phyloP scores from a whole-genome alignment of 2,113 vertebrate species.

The Potamarius usumacintae region DNA sequence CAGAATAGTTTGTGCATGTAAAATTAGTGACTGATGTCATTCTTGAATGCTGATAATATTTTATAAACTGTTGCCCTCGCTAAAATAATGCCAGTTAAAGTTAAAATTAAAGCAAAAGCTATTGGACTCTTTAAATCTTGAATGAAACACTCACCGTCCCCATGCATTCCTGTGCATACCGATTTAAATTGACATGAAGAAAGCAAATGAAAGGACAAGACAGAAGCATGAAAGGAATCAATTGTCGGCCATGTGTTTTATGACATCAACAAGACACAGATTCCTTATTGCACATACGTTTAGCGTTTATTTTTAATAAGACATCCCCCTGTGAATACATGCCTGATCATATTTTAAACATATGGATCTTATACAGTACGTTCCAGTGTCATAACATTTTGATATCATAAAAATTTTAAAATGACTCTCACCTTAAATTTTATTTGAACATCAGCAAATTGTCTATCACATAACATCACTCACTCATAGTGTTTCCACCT shows the following conservation, averaged over 20 bases:
- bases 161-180: background rate
- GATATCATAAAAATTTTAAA: constrained; percentile 3
- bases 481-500: background rate
- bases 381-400: constrained; percentile 18
- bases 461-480: background rate
- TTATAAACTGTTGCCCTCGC: background rate
- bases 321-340: background rate
- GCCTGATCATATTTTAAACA: constrained; percentile 19
- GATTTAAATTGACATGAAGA: constrained; percentile 6
- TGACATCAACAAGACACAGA: background rate
- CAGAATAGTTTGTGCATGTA: too few species aligned
- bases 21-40: background rate
- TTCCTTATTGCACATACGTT: constrained; percentile 34
- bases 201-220: constrained; percentile 5
- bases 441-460: constrained; percentile 1
- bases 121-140: background rate
- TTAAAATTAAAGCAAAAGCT: background rate
- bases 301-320: constrained; percentile 40
- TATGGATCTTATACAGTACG: constrained; percentile 20
- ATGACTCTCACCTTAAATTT: background rate
- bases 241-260: background rate
- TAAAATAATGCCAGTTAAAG: background rate
- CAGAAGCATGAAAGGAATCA: constrained; percentile 5
- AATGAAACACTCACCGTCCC: background rate
- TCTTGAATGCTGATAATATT: background rate